These are phyloP conservation scores for Pogonomyrmex californicus DNA, from an alignment of 1,140 invertebrate species.

Conservation along the genomic window DNA sequence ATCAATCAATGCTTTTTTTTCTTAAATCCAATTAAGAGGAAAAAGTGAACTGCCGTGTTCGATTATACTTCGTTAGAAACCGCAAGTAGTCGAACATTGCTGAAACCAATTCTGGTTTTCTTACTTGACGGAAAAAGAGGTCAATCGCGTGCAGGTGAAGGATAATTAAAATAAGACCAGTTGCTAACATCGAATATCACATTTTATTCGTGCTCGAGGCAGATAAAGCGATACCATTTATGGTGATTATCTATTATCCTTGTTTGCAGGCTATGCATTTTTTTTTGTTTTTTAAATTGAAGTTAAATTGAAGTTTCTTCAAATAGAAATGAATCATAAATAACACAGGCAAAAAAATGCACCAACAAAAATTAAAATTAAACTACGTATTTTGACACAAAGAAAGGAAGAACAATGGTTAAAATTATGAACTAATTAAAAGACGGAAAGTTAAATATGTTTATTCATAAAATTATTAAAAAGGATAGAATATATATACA, in stretches of 20 bases:
- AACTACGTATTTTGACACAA: neutral
- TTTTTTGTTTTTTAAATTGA: constrained; percentile 7
- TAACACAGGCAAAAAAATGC: neutral
- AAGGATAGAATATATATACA: too few relatives aligned
- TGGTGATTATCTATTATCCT: constrained; percentile 54
- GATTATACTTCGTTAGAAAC: constrained; percentile 49
- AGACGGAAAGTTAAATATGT: too few relatives aligned
- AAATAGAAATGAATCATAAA: constrained; percentile 18
- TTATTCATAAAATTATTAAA: too few relatives aligned
- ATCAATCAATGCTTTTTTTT: constrained; percentile 35
- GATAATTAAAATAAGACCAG: constrained; percentile 53
- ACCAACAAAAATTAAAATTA: neutral
- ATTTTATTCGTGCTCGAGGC: constrained; percentile 35
- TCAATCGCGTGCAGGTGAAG: constrained; percentile 53
- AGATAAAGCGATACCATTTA: constrained; percentile 52
- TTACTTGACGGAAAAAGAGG: constrained; percentile 52
- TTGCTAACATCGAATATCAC: constrained; percentile 52
- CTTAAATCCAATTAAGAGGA: constrained; percentile 46
- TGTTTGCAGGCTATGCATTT: constrained; percentile 37
- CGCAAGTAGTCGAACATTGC: constrained; percentile 44
- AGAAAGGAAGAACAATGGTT: too few relatives aligned
- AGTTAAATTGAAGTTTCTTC: neutral
- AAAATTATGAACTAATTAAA: too few relatives aligned
- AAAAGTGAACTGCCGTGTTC: constrained; percentile 48
- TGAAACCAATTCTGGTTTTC: constrained; percentile 33